phyloP scores from a whole-genome alignment of 2,888 invertebrate species.

The Drosophila buzzatii region DNA sequence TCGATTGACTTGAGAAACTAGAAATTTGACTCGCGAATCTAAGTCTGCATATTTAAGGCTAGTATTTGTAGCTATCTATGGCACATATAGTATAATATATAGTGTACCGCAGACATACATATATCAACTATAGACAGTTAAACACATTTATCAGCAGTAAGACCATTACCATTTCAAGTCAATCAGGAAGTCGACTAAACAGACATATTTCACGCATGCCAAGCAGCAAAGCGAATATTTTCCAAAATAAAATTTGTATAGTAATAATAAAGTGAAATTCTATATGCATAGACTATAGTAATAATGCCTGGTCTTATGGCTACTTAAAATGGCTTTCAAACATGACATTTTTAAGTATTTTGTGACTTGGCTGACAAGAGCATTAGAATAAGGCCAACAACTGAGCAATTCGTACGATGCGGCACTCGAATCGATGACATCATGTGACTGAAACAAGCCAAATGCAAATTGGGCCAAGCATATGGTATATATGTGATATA shows the following conservation, averaged over 20 bases:
- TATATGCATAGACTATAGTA: not conserved
- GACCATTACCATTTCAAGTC: not conserved
- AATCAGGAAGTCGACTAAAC: not conserved
- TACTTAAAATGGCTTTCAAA: conserved; percentile 16
- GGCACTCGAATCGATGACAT: conserved; percentile 59
- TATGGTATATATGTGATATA: conserved; percentile 22
- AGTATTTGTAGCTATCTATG: not conserved
- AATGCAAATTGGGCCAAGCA: conserved; percentile 63
- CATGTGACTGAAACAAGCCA: conserved; percentile 50
- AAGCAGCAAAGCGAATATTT: no score
- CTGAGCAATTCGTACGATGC: conserved; percentile 15
- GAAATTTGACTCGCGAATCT: not conserved
- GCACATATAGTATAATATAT: not conserved
- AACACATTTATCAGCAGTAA: not conserved
- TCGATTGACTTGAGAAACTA: not conserved
- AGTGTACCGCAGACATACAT: not conserved
- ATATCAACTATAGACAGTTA: not conserved
- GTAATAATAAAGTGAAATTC: not conserved
- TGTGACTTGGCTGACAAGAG: conserved; percentile 34
- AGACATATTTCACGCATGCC: not conserved
- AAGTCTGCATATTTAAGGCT: no score
- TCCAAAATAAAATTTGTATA: not conserved
- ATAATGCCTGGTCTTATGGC: not conserved
- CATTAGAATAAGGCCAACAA: conserved; percentile 47
- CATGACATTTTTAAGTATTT: conserved; percentile 64